These are phyloP conservation scores for Clytia hemisphaerica DNA, from an alignment of 30 jellyfish, hydroid and myxozoan species.

Conservation along the genomic window DNA sequence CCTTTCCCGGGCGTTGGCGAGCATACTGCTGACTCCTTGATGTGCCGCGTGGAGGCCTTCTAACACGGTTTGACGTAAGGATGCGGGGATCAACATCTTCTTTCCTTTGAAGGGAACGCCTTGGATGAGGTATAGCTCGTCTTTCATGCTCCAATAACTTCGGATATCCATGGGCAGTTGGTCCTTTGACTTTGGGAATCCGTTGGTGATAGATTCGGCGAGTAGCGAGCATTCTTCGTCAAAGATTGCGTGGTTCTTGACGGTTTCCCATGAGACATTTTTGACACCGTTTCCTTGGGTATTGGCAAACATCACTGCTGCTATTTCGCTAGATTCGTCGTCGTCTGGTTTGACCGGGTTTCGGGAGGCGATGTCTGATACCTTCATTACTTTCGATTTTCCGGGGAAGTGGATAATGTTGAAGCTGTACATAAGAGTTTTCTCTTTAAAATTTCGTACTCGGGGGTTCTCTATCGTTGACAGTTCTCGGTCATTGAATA, in stretches of 20 bases:
- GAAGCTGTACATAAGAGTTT: slow-evolving; percentile 32
- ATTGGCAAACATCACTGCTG: background rate
- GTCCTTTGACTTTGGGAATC: slow-evolving; percentile 26
- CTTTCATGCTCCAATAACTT: slow-evolving; percentile 8
- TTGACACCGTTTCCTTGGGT: background rate
- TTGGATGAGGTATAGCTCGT: slow-evolving; percentile 12
- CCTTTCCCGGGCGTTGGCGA: slow-evolving; percentile 34
- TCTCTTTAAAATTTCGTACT: slow-evolving; percentile 23
- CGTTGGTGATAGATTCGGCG: background rate
- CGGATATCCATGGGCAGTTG: slow-evolving; percentile 7
- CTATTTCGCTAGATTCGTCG: background rate
- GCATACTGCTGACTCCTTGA: slow-evolving; percentile 40
- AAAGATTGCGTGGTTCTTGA: background rate
- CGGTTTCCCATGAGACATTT: background rate
- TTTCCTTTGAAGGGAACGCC: slow-evolving; percentile 43
- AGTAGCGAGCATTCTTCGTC: background rate
- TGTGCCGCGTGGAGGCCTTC: slow-evolving; percentile 53
- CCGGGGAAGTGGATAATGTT: slow-evolving; percentile 39
- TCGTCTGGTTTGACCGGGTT: background rate
- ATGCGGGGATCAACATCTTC: slow-evolving; percentile 23
- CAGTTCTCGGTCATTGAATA: slow-evolving; percentile 37
- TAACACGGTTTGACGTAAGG: slow-evolving; percentile 14
- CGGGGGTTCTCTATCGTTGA: slow-evolving; percentile 35
- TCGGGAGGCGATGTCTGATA: slow-evolving; percentile 20
- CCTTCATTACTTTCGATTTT: slow-evolving; percentile 7